Percentiles rank a stretch among this genome's conserved stretches.
Conservation (phyloP, 92 coral and sea anemone species). For the Epizoanthus stellaris region DNA sequence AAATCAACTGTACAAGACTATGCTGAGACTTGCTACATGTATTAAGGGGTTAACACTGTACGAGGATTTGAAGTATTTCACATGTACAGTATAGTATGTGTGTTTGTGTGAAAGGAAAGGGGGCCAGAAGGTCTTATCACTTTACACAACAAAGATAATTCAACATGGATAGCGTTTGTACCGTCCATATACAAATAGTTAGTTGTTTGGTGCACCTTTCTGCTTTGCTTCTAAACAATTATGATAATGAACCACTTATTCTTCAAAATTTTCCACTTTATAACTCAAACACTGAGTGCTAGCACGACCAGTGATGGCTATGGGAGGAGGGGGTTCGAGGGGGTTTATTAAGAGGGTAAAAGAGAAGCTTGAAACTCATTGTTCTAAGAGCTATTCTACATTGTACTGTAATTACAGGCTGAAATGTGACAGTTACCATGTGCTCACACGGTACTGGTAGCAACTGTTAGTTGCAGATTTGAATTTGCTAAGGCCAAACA, state of each 20-base stretch:
- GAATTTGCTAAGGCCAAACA: conserved; percentile 4
- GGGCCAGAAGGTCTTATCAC: neutral
- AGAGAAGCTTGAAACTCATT: neutral
- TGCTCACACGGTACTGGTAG: neutral
- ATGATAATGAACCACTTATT: neutral
- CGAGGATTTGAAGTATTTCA: no score
- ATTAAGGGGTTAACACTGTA: neutral
- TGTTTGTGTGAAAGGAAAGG: neutral
- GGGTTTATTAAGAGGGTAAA: neutral
- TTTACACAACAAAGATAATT: neutral
- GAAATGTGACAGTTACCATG: neutral
- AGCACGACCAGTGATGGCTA: neutral
- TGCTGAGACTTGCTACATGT: neutral
- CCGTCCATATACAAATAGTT: neutral
- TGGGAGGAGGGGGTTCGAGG: neutral
- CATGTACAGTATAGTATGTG: no score
- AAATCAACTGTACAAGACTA: neutral
- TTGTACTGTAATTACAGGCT: neutral
- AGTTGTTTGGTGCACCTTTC: neutral
- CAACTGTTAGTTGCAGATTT: conserved; percentile 1
- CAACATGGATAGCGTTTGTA: neutral
- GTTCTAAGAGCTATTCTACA: neutral
- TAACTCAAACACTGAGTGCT: neutral
- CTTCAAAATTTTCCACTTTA: neutral
- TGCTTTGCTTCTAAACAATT: neutral